Conservation (phyloP, 2,888 invertebrate species). For the Coelinius sp. region DNA sequence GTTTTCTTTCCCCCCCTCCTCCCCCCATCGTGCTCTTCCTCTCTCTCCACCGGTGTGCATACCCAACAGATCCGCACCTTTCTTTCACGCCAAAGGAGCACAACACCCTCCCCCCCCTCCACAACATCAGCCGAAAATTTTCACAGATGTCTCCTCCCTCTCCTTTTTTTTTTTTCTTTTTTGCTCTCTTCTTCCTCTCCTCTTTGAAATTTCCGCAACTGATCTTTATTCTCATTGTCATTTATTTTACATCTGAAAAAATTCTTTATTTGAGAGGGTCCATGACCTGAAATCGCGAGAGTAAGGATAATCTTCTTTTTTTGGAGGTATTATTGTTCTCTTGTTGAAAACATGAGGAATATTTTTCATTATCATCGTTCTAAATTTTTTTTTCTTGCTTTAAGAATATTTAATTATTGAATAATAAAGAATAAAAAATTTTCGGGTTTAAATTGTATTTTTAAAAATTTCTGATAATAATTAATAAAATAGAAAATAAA, state of each 20-base stretch:
- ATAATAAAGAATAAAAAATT: no score
- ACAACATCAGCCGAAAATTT: constrained; percentile 42
- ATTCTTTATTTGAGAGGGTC: constrained; percentile 41
- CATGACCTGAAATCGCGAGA: background rate
- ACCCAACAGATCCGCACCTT: constrained; percentile 30
- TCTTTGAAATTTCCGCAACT: constrained; percentile 10
- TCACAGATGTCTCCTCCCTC: constrained; percentile 55
- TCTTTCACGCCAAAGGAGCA: constrained; percentile 28
- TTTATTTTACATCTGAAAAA: background rate
- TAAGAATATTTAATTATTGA: no score
- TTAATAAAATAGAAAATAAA: no score
- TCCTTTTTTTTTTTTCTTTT: constrained; percentile 14
- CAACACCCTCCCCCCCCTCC: background rate
- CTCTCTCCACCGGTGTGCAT: background rate
- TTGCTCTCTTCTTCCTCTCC: constrained; percentile 14
- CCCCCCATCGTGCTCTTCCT: constrained; percentile 6
- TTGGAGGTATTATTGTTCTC: background rate
- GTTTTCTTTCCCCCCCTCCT: constrained; percentile 24
- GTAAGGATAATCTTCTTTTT: background rate
- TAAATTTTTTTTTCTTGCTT: no score
- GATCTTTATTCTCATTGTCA: constrained; percentile 27
- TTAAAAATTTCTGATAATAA: background rate
- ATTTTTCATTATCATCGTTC: no score
- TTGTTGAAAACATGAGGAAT: background rate
- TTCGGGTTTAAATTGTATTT: constrained; percentile 3